Conservation (phyloP, 2,113 vertebrate genomes). For the Miniopterus natalensis region DNA sequence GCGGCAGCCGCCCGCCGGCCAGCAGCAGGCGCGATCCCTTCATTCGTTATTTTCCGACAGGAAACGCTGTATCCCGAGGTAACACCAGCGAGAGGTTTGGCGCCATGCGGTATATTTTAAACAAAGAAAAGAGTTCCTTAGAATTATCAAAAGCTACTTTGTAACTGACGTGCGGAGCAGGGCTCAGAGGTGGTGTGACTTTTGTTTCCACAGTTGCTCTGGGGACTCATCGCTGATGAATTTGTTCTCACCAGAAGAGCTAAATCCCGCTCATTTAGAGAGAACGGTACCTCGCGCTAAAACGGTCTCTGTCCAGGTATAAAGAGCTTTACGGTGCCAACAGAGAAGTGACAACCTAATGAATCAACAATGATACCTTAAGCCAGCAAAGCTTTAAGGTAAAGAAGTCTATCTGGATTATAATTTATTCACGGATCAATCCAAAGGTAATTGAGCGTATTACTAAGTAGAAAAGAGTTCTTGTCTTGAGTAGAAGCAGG, state of each 20-base stretch:
- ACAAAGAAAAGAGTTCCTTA: constrained; percentile 80
- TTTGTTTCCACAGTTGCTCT: constrained; percentile 88
- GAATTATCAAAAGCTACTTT: constrained; percentile 84
- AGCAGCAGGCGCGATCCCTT: constrained; percentile 46
- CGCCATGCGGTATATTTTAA: constrained; percentile 74
- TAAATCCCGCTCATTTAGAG: constrained; percentile 90
- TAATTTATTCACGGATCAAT: constrained; percentile 91
- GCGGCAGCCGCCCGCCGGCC: constrained; percentile 62
- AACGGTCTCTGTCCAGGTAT: constrained; percentile 88
- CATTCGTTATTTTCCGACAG: constrained; percentile 79
- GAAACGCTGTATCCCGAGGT: constrained; percentile 69
- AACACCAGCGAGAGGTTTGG: constrained; percentile 48
- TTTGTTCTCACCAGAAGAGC: constrained; percentile 89
- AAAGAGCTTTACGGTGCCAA: constrained; percentile 89
- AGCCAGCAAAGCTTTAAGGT: constrained; percentile 89
- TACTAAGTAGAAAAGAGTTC: constrained; percentile 85
- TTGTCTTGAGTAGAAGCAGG: constrained; percentile 83
- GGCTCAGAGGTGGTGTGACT: constrained; percentile 87
- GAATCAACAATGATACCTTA: constrained; percentile 92
- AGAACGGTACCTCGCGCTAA: constrained; percentile 89
- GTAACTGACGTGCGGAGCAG: constrained; percentile 87
- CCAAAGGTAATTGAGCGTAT: constrained; percentile 89
- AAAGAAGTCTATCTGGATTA: constrained; percentile 88
- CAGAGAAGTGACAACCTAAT: constrained; percentile 90
- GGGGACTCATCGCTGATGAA: constrained; percentile 90